Evolutionary conservation across 2,113 vertebrate genomes (phyloP).

Genomic region (Thymallus thymallus): DNA sequence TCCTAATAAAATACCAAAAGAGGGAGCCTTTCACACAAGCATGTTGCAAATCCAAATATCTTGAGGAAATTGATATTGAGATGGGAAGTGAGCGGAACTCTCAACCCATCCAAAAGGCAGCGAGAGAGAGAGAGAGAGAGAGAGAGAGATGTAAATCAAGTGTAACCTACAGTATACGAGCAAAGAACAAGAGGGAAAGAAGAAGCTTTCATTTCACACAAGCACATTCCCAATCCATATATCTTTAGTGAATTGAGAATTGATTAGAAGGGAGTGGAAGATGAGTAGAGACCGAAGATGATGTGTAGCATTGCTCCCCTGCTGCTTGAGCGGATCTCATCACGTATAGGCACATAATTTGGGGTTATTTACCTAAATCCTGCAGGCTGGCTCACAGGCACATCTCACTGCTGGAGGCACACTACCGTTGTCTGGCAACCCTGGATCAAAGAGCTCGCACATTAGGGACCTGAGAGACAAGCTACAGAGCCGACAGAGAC

Average conservation of each 20-base stretch:
- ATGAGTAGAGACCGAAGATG: slow-evolving; percentile 31
- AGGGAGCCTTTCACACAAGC: too few species aligned
- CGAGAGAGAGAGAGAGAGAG: slow-evolving; percentile 11
- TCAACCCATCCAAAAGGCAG: too few species aligned
- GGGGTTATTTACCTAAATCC: slow-evolving; percentile 66
- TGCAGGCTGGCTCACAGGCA: slow-evolving; percentile 52
- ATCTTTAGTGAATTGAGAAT: slow-evolving; percentile 27
- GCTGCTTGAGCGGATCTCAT: slow-evolving; percentile 46
- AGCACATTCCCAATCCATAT: slow-evolving; percentile 31
- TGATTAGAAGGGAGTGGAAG: slow-evolving; percentile 20
- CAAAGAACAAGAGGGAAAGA: slow-evolving; percentile 18
- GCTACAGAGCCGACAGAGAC: slow-evolving; percentile 29
- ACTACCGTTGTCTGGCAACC: slow-evolving; percentile 61
- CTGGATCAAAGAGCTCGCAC: slow-evolving; percentile 46
- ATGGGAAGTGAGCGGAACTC: too few species aligned
- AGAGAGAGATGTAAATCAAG: slow-evolving; percentile 19
- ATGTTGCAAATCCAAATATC: too few species aligned
- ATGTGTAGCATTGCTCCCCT: slow-evolving; percentile 40
- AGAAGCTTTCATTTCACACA: slow-evolving; percentile 10
- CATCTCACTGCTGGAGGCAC: slow-evolving; percentile 65
- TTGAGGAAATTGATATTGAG: too few species aligned
- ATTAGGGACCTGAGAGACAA: slow-evolving; percentile 10
- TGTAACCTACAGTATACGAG: background rate
- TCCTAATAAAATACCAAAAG: too few species aligned
- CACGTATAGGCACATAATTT: slow-evolving; percentile 62